These are phyloP conservation scores for Pseudopipra pipra DNA, from an alignment of 2,113 vertebrate species.

Conservation along the genomic window DNA sequence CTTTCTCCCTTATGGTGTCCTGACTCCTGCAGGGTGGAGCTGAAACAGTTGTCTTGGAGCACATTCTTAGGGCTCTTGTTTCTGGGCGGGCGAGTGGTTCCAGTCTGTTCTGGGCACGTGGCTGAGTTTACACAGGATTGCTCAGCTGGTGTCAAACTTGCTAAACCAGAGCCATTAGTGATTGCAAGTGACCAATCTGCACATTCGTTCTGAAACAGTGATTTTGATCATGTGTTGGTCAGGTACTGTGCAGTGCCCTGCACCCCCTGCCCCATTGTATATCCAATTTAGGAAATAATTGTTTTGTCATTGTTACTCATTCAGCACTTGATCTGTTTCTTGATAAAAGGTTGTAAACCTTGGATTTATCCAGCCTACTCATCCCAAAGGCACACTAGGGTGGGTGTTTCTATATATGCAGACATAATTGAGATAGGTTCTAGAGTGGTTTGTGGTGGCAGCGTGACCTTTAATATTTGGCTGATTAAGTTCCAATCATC, in stretches of 20 bases:
- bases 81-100: not conserved
- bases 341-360: not conserved
- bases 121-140: not conserved
- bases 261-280: rapidly evolving
- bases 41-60: not conserved
- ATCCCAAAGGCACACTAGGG: not conserved
- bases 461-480: not conserved
- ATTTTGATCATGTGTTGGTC: not conserved
- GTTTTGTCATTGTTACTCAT: not conserved
- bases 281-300: not conserved
- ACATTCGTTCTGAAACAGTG: not conserved
- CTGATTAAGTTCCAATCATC: not conserved
- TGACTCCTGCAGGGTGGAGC: not conserved
- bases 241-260: not conserved
- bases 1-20: not conserved
- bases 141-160: not conserved
- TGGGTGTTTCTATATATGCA: not conserved
- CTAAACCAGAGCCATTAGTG: not conserved
- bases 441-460: not conserved
- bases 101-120: rapidly evolving
- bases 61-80: not conserved
- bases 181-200: not conserved
- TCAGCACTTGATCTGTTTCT: not conserved
- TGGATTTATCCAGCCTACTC: not conserved
- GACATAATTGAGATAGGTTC: not conserved